phyloP scores from a whole-genome alignment of 2,888 invertebrate species.

The Nephrotoma appendiculata region DNA sequence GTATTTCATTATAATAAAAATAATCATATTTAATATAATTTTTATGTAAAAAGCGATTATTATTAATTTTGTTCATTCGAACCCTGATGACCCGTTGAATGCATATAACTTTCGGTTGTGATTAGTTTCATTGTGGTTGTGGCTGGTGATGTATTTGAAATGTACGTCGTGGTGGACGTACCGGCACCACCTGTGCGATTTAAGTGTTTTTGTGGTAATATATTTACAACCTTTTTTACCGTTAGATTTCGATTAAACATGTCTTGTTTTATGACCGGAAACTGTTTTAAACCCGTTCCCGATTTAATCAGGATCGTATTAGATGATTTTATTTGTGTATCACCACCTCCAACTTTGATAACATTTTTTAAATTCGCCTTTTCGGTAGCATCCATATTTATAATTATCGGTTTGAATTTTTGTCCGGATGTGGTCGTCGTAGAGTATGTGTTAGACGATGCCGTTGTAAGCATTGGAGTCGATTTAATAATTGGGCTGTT shows the following conservation, averaged over 20 bases:
- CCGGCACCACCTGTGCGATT: background rate
- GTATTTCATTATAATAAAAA: background rate
- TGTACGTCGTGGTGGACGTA: background rate
- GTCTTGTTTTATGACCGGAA: conserved; percentile 13
- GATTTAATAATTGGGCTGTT: conserved; percentile 1
- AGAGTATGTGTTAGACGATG: background rate
- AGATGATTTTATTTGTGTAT: conserved; percentile 14
- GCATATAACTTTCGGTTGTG: background rate
- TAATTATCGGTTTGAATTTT: conserved; percentile 14
- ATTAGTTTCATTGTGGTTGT: background rate
- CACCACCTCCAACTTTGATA: conserved; percentile 12
- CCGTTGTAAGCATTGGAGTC: conserved; percentile 14
- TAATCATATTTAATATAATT: background rate
- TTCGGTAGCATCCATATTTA: conserved; percentile 13
- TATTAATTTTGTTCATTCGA: background rate
- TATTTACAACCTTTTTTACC: conserved; percentile 22
- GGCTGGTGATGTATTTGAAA: background rate
- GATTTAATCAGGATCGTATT: conserved; percentile 7
- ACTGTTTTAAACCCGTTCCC: conserved; percentile 17
- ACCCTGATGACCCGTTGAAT: background rate
- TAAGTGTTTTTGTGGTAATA: conserved; percentile 11
- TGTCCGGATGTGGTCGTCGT: background rate
- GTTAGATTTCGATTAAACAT: conserved; percentile 23
- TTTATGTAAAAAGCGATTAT: background rate
- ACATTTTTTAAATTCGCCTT: conserved; percentile 13